Percentiles rank a stretch among this genome's conserved stretches.
phyloP scores from a whole-genome alignment of 1,140 invertebrate species.

The Calliphora vicina region DNA sequence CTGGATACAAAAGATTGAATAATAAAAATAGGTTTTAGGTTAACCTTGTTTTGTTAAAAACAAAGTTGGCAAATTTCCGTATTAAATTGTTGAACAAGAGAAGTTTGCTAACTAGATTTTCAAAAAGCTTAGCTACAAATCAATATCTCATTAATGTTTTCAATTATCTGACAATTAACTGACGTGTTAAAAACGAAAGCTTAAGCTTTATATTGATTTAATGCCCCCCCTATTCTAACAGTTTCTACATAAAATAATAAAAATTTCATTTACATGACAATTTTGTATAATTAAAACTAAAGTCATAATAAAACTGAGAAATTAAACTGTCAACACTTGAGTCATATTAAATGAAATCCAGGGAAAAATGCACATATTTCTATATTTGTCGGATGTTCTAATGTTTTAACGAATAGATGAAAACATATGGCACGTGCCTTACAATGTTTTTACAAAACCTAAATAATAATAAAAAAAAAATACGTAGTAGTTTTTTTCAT shows the following conservation, averaged over 20 bases:
- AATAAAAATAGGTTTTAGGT: no score
- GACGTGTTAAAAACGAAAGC: no score
- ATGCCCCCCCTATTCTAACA: no score
- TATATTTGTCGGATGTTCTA: background rate
- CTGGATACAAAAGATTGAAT: background rate
- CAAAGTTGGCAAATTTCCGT: background rate
- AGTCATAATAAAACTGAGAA: background rate
- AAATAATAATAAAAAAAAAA: background rate
- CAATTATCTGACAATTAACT: no score
- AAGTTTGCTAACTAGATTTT: no score
- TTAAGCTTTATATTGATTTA: no score
- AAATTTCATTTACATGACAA: background rate
- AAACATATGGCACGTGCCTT: constrained; percentile 30
- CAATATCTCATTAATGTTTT: no score
- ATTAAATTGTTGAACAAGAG: background rate
- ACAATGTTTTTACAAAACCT: background rate
- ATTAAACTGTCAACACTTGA: constrained; percentile 31
- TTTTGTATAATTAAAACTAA: background rate
- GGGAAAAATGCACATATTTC: background rate
- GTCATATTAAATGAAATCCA: background rate
- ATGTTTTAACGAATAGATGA: background rate
- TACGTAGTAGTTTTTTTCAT: background rate
- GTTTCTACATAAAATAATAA: background rate
- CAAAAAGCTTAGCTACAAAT: no score
- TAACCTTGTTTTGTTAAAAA: background rate